Evolutionary conservation across 2,888 invertebrate genomes (phyloP), one percentile per base, ranked within the genome.

Genomic region (Sthenelais limicola): DNA sequence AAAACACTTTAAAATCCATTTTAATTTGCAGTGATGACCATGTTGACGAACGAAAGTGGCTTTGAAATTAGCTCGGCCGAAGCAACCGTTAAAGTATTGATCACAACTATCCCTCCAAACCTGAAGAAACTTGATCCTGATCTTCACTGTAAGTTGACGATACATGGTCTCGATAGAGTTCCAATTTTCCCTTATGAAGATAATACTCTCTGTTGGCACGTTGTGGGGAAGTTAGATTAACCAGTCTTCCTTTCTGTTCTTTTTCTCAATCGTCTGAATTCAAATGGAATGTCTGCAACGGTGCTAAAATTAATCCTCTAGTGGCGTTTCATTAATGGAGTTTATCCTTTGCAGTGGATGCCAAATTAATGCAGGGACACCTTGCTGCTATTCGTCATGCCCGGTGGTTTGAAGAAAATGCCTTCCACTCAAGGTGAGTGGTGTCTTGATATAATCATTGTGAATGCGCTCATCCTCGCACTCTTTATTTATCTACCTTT

Each of bases 391-490:
- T 98, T 76, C 91, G 97, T 32, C 98, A 98, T 88, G 94, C 96
- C 74, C 92, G 97, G 33, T 99, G 98, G 98, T 98, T 98, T 87
- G 98, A 98, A 85, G 98, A 98, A 87, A 97, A 97, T 84, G 97
- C 96, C 0, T 96, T 95, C 86, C 97, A 98, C 88, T 97, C 97
- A 4, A 96, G 84, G 83, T 84, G 76, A 68, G 51, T 28, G 12
- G 26, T 18, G 12, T n/a, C 9, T n/a, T n/a, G 9, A 43, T 43
- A 43, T 43, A 15, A 18, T 15, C 18, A 43, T 43, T 43, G 18
- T 43, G n/a, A n/a, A n/a, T n/a, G n/a, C n/a, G n/a, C n/a, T n/a
- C n/a, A n/a, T n/a, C n/a, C n/a, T n/a, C n/a, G n/a, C n/a, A n/a
- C n/a, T n/a, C n/a, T n/a, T n/a, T n/a, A n/a, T n/a, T n/a, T n/a